phyloP scores from a whole-genome alignment of 2,113 vertebrate species.

The Zapornia atra region DNA sequence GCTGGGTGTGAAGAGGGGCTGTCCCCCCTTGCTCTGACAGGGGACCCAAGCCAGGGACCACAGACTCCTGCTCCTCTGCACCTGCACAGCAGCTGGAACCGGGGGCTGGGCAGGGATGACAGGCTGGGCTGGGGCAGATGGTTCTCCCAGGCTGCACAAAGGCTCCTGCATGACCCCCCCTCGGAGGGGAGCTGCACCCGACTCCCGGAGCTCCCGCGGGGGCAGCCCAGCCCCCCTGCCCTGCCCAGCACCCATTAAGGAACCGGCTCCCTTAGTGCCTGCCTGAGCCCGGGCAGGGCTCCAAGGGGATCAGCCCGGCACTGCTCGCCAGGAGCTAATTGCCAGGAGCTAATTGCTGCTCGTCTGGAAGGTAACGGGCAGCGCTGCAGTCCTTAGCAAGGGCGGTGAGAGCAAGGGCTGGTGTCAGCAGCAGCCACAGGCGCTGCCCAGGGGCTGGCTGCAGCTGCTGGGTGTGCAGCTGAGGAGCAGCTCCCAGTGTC shows the following conservation, averaged over 20 bases:
- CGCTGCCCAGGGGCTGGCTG: neutral
- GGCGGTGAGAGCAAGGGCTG: neutral
- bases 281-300: neutral
- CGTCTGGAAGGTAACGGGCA: neutral
- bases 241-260: neutral
- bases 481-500: neutral
- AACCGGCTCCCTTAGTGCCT: neutral
- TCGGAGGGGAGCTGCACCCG: neutral
- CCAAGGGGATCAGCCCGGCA: neutral
- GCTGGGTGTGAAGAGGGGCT: neutral
- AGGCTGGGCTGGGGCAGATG: neutral
- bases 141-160: neutral
- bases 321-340: neutral
- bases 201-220: neutral
- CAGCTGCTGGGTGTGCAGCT: accelerated
- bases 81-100: neutral
- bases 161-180: neutral
- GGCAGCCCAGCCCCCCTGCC: neutral
- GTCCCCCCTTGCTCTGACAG: no score
- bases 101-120: neutral
- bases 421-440: neutral
- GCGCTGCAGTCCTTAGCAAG: neutral
- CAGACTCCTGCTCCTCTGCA: neutral
- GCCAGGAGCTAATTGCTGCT: conserved; percentile 20
- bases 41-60: neutral